A percentile compares a stretch with the other conserved stretches of the same genome.
These are phyloP conservation scores for Scolopax mira DNA, from an alignment of 2,113 vertebrate species.

Conservation along the genomic window DNA sequence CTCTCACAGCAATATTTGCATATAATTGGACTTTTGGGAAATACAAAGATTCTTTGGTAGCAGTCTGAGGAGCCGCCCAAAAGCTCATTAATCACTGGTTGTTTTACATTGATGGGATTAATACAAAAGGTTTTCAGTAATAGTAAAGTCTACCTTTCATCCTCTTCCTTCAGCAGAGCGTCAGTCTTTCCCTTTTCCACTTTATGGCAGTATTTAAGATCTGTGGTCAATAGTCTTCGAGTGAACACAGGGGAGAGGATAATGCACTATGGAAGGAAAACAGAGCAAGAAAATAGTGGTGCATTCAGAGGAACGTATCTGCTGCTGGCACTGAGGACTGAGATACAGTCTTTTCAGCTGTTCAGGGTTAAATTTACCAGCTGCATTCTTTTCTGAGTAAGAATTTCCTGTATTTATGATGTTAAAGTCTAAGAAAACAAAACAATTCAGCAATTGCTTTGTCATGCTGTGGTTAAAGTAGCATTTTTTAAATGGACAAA, in stretches of 20 bases:
- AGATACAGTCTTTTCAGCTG: background rate
- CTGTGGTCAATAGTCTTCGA: background rate
- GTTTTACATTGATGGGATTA: background rate
- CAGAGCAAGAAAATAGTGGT: background rate
- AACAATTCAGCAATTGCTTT: background rate
- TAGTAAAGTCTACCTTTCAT: background rate
- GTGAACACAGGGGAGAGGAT: background rate
- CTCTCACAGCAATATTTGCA: constrained; percentile 17
- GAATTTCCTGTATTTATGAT: background rate
- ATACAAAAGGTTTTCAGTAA: background rate
- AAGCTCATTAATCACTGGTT: background rate
- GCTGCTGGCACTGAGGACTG: background rate
- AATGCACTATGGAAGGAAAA: background rate
- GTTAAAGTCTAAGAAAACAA: background rate
- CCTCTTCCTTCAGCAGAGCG: background rate
- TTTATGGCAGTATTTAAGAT: background rate
- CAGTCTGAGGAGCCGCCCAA: background rate
- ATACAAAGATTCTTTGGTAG: background rate
- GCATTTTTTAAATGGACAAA: background rate
- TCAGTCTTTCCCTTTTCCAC: background rate
- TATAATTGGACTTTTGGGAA: constrained; percentile 5
- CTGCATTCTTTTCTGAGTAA: background rate
- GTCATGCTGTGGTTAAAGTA: background rate
- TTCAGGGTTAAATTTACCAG: background rate
- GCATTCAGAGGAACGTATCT: background rate